Evolutionary conservation across 92 coral and sea anemone genomes (phyloP).

Genomic region (Epizoanthus stellaris): DNA sequence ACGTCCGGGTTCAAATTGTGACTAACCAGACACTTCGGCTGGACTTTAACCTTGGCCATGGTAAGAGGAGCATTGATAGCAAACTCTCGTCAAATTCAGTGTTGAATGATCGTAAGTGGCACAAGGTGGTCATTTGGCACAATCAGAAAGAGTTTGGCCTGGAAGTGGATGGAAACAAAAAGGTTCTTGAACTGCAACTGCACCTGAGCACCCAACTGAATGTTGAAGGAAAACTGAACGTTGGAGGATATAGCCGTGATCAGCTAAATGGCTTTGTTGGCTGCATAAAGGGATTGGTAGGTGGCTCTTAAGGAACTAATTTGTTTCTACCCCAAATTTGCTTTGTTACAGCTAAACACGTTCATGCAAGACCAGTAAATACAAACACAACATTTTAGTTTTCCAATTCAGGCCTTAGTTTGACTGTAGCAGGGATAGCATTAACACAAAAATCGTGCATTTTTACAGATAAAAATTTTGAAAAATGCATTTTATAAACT

Average conservation of each 20-base stretch:
- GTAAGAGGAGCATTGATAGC: slow-evolving; percentile 40
- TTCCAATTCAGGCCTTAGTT: too few species aligned
- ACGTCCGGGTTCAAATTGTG: slow-evolving; percentile 61
- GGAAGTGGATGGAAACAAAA: slow-evolving; percentile 52
- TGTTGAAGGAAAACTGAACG: slow-evolving; percentile 51
- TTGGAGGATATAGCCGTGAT: slow-evolving; percentile 73
- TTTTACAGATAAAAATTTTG: too few species aligned
- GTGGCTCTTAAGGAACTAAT: not conserved
- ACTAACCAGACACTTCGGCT: slow-evolving; percentile 66
- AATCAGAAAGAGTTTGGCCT: slow-evolving; percentile 78
- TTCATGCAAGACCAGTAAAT: too few species aligned
- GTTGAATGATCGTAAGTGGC: slow-evolving; percentile 75
- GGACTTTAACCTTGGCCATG: slow-evolving; percentile 72
- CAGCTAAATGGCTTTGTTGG: slow-evolving; percentile 80
- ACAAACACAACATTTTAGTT: too few species aligned
- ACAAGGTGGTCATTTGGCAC: slow-evolving; percentile 68
- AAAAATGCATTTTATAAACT: too few species aligned
- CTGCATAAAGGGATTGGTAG: slow-evolving; percentile 85
- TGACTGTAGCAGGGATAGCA: too few species aligned
- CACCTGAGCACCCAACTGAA: slow-evolving; percentile 69
- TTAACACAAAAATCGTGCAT: too few species aligned
- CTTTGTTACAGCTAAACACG: too few species aligned
- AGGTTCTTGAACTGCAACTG: slow-evolving; percentile 45
- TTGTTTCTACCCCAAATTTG: too few species aligned
- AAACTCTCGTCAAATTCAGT: slow-evolving; percentile 26